phyloP scores from a whole-genome alignment of 2,888 invertebrate species.

The Sisyra nigra region DNA sequence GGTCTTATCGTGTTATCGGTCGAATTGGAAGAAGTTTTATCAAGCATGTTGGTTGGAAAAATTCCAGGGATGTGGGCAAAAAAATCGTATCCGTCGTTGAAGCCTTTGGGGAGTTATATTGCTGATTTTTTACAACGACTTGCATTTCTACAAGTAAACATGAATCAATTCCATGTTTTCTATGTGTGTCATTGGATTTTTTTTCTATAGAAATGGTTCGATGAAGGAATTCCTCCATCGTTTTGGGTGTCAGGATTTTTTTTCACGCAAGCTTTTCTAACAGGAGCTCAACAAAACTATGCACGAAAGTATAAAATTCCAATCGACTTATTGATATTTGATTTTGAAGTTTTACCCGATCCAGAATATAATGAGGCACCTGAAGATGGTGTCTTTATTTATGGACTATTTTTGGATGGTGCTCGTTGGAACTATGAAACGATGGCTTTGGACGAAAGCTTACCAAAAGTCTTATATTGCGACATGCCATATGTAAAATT shows the following conservation, averaged over 20 bases:
- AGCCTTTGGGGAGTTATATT: constrained; percentile 76
- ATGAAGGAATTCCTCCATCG: constrained; percentile 59
- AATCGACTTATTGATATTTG: constrained; percentile 72
- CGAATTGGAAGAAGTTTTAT: constrained; percentile 70
- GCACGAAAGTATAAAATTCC: constrained; percentile 84
- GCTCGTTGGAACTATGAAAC: constrained; percentile 66
- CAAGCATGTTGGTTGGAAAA: constrained; percentile 66
- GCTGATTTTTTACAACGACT: constrained; percentile 71
- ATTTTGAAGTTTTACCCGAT: constrained; percentile 39
- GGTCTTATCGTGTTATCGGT: constrained; percentile 70
- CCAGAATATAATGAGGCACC: constrained; percentile 34
- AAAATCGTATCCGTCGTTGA: constrained; percentile 81
- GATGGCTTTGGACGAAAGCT: constrained; percentile 57
- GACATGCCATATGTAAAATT: constrained; percentile 53
- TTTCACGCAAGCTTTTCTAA: constrained; percentile 90
- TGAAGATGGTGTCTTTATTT: constrained; percentile 57
- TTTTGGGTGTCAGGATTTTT: constrained; percentile 92
- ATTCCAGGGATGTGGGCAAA: constrained; percentile 74
- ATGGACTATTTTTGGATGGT: constrained; percentile 74
- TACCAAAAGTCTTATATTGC: constrained; percentile 70
- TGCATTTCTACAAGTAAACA: constrained; percentile 61
- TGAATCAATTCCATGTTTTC: background rate
- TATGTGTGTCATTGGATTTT: background rate
- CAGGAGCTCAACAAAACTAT: constrained; percentile 85
- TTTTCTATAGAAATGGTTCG: constrained; percentile 69